These are phyloP conservation scores for Tokudaia tokunoshimensis DNA, from an alignment of 2,797 vertebrate genomes.

Conservation along the genomic window DNA sequence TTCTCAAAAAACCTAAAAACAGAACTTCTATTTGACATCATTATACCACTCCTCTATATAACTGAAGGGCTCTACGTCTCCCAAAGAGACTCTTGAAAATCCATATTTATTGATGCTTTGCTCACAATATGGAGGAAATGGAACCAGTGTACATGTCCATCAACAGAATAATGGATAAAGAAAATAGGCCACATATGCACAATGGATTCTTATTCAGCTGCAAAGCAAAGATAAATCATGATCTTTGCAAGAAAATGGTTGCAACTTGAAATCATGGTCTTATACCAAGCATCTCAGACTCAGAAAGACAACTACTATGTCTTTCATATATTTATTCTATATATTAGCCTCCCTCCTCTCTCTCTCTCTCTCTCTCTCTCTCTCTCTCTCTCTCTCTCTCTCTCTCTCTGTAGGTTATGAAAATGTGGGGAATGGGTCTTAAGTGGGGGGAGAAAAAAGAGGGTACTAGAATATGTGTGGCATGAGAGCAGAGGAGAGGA, in stretches of 20 bases:
- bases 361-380: neutral
- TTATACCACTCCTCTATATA: neutral
- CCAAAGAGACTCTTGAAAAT: neutral
- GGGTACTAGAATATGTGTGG: neutral
- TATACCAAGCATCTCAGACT: neutral
- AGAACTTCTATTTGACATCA: neutral
- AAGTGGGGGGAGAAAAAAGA: no score
- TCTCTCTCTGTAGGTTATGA: neutral
- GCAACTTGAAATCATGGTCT: neutral
- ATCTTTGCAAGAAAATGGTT: neutral
- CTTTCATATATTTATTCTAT: neutral
- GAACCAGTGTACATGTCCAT: neutral
- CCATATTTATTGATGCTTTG: neutral
- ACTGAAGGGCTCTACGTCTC: neutral
- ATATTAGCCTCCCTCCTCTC: neutral
- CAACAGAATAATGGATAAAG: neutral
- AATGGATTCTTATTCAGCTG: neutral
- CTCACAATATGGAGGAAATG: neutral
- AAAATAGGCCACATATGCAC: neutral
- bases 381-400: neutral
- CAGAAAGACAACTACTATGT: neutral
- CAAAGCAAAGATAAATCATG: neutral
- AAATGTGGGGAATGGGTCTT: neutral
- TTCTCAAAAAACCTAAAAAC: neutral
- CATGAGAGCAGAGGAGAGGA: neutral